phyloP scores from a whole-genome alignment of 2,888 invertebrate genomes.

The Digitonthophagus gazella region DNA sequence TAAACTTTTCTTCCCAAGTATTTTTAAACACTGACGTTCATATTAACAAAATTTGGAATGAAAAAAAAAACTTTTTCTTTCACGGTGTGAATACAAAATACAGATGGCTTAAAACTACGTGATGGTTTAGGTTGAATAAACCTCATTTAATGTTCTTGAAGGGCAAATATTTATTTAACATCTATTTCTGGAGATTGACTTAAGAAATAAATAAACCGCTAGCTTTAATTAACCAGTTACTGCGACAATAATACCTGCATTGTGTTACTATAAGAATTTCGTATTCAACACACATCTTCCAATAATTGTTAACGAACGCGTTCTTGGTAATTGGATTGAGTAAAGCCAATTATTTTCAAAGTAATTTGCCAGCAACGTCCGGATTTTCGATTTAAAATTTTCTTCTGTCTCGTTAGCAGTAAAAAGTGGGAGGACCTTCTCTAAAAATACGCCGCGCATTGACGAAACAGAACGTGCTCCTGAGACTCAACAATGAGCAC shows the following conservation, averaged over 20 bases:
- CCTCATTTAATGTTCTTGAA: not conserved
- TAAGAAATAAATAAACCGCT: no score
- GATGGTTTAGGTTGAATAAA: not conserved
- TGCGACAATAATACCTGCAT: not conserved
- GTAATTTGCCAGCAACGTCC: not conserved
- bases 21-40: no score
- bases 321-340: not conserved
- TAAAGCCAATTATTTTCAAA: not conserved
- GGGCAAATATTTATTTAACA: not conserved
- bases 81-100: no score
- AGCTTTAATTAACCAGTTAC: no score
- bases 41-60: no score
- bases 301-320: not conserved
- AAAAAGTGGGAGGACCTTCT: not conserved
- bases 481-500: constrained; percentile 24
- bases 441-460: not conserved
- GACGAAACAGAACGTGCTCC: not conserved
- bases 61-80: no score
- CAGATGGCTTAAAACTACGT: no score
- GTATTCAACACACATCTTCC: not conserved
- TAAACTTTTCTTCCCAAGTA: no score
- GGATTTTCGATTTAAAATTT: not conserved
- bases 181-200: not conserved
- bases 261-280: not conserved
- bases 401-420: not conserved